A percentile compares a stretch with the other conserved stretches of the same genome.
These are phyloP conservation scores for Nomia melanderi DNA, from an alignment of 1,140 invertebrate genomes.

Conservation along the genomic window DNA sequence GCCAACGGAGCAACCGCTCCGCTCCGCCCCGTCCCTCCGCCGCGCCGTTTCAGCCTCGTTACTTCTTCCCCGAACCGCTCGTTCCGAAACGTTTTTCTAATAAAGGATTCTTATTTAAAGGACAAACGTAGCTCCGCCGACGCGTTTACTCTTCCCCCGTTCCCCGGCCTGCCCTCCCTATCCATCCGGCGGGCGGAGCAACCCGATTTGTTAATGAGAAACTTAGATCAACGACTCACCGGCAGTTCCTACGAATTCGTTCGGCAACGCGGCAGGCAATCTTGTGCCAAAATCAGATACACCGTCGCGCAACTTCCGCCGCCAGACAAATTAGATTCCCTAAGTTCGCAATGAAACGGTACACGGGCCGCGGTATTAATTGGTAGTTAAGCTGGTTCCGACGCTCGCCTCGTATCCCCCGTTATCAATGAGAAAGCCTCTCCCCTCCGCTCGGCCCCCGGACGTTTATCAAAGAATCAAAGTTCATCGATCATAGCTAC, in stretches of 20 bases:
- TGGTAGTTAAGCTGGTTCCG: background rate
- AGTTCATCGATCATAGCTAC: background rate
- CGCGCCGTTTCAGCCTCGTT: no score
- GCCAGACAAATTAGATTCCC: constrained; percentile 27
- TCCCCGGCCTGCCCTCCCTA: no score
- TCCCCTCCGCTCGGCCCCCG: background rate
- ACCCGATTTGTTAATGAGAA: constrained; percentile 42
- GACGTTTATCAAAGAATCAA: background rate
- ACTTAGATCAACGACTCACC: constrained; percentile 36
- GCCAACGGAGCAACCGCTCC: constrained; percentile 45
- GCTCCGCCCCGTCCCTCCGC: no score
- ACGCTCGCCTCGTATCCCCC: background rate
- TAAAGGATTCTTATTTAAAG: constrained; percentile 24
- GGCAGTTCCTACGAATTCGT: constrained; percentile 20
- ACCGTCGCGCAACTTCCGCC: constrained; percentile 20
- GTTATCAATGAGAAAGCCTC: background rate
- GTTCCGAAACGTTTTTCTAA: constrained; percentile 25
- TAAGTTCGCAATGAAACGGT: constrained; percentile 28
- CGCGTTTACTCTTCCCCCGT: background rate
- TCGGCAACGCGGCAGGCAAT: constrained; percentile 14
- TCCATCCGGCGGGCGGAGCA: no score
- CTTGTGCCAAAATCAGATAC: constrained; percentile 41
- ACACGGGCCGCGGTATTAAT: constrained; percentile 29
- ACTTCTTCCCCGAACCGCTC: background rate
- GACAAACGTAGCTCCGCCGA: background rate